Evolutionary conservation across 2,113 vertebrate genomes (phyloP).

Genomic region (Mormoops blainvillei): DNA sequence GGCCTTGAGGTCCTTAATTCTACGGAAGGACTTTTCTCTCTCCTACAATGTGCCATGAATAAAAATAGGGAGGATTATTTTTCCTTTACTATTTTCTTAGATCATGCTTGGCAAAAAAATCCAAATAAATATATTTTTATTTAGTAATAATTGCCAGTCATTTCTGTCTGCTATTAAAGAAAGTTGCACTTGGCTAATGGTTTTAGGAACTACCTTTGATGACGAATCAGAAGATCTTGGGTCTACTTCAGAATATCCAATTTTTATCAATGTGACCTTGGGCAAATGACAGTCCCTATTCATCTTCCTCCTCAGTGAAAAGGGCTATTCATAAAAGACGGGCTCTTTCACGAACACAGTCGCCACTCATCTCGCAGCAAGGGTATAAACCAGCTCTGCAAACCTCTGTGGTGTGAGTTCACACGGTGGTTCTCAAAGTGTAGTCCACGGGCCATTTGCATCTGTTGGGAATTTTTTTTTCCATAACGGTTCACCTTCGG

Average conservation of each 20-base stretch:
- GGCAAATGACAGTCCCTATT: neutral
- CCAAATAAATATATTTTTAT: neutral
- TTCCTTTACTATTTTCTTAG: constrained; percentile 2
- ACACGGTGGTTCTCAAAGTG: neutral
- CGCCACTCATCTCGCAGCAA: neutral
- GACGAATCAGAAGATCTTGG: neutral
- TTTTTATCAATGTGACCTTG: neutral
- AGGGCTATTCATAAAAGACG: neutral
- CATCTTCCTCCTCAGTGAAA: neutral
- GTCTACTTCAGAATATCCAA: neutral
- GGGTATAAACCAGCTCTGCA: neutral
- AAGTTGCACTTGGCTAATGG: neutral
- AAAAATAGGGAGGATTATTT: neutral
- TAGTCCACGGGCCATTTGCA: neutral
- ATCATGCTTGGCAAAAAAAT: neutral
- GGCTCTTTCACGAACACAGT: neutral
- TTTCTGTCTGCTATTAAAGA: neutral
- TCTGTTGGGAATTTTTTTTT: neutral
- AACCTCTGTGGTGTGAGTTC: neutral
- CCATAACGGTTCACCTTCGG: too few relatives aligned
- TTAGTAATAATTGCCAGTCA: neutral
- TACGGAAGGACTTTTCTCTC: neutral
- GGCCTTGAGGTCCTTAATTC: neutral
- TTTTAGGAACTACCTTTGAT: neutral
- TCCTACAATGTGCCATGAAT: neutral